phyloP scores from a whole-genome alignment of 2,797 vertebrate genomes.

The Dermochelys coriacea region DNA sequence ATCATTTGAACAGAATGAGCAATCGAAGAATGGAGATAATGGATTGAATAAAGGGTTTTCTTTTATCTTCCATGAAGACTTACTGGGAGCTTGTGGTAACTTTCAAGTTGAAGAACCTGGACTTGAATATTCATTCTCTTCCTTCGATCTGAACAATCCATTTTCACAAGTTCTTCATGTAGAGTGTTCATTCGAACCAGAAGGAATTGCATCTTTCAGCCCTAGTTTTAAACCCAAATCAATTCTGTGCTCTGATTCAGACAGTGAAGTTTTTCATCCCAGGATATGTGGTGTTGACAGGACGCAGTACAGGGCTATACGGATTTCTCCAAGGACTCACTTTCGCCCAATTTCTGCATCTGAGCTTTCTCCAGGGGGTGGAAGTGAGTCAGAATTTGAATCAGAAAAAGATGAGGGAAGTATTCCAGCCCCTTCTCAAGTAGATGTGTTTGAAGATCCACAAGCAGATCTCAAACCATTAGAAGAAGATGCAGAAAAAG shows the following conservation, averaged over 20 bases:
- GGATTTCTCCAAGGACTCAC: slow-evolving; percentile 98
- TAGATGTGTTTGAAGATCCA: slow-evolving; percentile 93
- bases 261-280: slow-evolving; percentile 91
- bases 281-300: slow-evolving; percentile 93
- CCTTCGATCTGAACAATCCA: slow-evolving; percentile 96
- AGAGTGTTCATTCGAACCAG: slow-evolving; percentile 98
- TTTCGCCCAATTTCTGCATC: slow-evolving; percentile 98
- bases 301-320: slow-evolving; percentile 97
- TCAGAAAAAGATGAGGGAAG: slow-evolving; percentile 95
- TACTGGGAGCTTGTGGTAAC: slow-evolving; percentile 93
- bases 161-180: slow-evolving; percentile 99
- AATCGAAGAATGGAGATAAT: slow-evolving; percentile 87
- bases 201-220: slow-evolving; percentile 95
- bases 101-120: slow-evolving; percentile 93
- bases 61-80: slow-evolving; percentile 99
- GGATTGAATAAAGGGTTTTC: slow-evolving; percentile 97
- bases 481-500: slow-evolving; percentile 98
- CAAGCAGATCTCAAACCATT: slow-evolving; percentile 98
- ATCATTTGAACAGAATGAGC: slow-evolving; percentile 93
- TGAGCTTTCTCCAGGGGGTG: slow-evolving; percentile 95
- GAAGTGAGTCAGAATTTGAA: slow-evolving; percentile 96
- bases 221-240: slow-evolving; percentile 98
- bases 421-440: slow-evolving; percentile 86
- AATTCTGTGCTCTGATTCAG: slow-evolving; percentile 96
- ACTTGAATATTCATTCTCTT: slow-evolving; percentile 95